Conservation (phyloP, 2,797 vertebrate species). For the Gastrophryne carolinensis region DNA sequence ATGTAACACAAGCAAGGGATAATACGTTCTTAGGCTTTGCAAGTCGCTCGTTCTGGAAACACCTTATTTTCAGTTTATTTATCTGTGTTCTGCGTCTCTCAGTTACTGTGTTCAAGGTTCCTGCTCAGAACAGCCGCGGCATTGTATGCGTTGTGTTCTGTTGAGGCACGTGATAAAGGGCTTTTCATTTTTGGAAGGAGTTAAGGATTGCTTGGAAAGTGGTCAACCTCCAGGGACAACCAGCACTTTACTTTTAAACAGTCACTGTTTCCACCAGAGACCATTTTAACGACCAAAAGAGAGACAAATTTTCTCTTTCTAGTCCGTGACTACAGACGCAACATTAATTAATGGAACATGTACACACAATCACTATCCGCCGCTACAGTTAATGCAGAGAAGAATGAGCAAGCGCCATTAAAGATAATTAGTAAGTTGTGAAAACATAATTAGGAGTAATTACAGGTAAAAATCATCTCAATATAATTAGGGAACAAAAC, state of each 20-base stretch:
- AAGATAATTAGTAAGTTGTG: slow-evolving; percentile 51
- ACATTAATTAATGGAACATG: slow-evolving; percentile 37
- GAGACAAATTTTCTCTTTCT: slow-evolving; percentile 25
- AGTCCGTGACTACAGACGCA: slow-evolving; percentile 18
- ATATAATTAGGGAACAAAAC: slow-evolving; percentile 44
- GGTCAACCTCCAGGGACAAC: slow-evolving; percentile 38
- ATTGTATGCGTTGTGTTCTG: slow-evolving; percentile 23
- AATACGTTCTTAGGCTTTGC: slow-evolving; percentile 29
- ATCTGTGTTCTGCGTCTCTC: slow-evolving; percentile 31
- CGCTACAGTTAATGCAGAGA: not conserved
- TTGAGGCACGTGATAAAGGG: slow-evolving; percentile 20
- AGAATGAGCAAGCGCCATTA: slow-evolving; percentile 43
- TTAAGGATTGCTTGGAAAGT: slow-evolving; percentile 30
- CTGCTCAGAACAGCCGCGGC: slow-evolving; percentile 7
- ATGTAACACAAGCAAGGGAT: slow-evolving; percentile 31
- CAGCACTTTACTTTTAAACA: slow-evolving; percentile 31
- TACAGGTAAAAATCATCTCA: slow-evolving; percentile 49
- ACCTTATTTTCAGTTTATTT: slow-evolving; percentile 38
- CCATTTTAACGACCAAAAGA: slow-evolving; percentile 27
- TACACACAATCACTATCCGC: slow-evolving; percentile 16
- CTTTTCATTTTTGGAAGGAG: slow-evolving; percentile 39
- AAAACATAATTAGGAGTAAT: slow-evolving; percentile 51
- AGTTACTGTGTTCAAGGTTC: slow-evolving; percentile 3
- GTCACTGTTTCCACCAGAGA: slow-evolving; percentile 44
- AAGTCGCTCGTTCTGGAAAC: slow-evolving; percentile 24